Evolutionary conservation across 2,113 vertebrate genomes (phyloP).

Genomic region (Zapus hudsonius): DNA sequence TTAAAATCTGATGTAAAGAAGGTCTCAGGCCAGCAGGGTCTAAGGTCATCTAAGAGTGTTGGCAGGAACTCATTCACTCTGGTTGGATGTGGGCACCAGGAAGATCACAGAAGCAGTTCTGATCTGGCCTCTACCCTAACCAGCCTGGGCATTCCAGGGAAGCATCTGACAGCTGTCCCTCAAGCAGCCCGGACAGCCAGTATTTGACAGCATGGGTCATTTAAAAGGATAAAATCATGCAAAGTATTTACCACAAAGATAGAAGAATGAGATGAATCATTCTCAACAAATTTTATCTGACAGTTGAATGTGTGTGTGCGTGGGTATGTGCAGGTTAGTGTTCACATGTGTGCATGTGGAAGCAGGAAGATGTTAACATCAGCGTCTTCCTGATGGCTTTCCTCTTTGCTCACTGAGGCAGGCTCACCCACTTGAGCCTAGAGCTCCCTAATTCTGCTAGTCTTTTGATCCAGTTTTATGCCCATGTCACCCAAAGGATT

Average conservation of each 20-base stretch:
- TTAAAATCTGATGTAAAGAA: neutral
- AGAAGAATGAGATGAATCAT: neutral
- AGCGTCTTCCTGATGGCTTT: too few relatives aligned
- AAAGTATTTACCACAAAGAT: neutral
- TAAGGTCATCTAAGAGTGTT: neutral
- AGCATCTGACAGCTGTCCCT: neutral
- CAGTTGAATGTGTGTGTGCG: neutral
- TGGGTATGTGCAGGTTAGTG: too few relatives aligned
- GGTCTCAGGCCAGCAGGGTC: neutral
- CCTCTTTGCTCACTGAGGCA: too few relatives aligned
- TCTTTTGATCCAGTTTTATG: neutral
- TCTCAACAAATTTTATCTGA: neutral
- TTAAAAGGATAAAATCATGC: neutral
- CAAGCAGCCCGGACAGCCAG: neutral
- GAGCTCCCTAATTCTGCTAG: too few relatives aligned
- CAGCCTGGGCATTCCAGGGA: neutral
- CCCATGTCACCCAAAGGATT: neutral
- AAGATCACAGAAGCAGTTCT: neutral
- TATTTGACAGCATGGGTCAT: too few relatives aligned
- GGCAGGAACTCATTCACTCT: neutral
- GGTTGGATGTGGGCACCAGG: too few relatives aligned
- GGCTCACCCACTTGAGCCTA: too few relatives aligned
- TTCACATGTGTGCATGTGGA: too few relatives aligned
- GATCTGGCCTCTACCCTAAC: neutral
- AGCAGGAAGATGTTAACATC: too few relatives aligned